Percentiles rank a stretch among this genome's conserved stretches.
These are phyloP conservation scores for Rhynchopsitta pachyrhyncha DNA, from an alignment of 2,113 vertebrate genomes.

Conservation along the genomic window DNA sequence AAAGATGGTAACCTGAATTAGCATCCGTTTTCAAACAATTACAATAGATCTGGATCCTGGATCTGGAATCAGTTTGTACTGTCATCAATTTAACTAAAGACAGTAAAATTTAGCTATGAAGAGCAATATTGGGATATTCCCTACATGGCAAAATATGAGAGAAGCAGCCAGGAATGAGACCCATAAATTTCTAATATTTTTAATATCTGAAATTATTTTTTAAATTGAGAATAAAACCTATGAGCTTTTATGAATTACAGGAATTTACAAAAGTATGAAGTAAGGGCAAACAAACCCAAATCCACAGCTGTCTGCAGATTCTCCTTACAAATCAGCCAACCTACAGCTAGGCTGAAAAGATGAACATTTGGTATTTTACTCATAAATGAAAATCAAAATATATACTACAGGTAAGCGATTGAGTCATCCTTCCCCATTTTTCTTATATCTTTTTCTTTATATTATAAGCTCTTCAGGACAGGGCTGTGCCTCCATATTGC, in stretches of 20 bases:
- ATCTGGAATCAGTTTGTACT: slow-evolving; percentile 5
- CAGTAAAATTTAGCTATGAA: slow-evolving; percentile 1
- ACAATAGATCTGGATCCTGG: not conserved
- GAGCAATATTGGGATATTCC: not conserved
- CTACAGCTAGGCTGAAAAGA: not conserved
- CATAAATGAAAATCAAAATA: not conserved
- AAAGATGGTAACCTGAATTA: not conserved
- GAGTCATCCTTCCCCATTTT: not conserved
- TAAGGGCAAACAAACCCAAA: not conserved
- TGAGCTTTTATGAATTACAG: not conserved
- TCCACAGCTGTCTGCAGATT: not conserved
- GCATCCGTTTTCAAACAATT: slow-evolving; percentile 21
- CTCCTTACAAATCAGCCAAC: not conserved
- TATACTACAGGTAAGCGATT: not conserved
- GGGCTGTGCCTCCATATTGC: not conserved
- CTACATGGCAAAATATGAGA: not conserved
- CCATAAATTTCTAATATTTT: not conserved
- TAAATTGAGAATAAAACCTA: not conserved
- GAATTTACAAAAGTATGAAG: not conserved
- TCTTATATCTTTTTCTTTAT: not conserved
- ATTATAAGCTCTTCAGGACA: not conserved
- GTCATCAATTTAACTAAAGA: not conserved
- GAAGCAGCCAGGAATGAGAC: not conserved
- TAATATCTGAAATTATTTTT: not conserved
- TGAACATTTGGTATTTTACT: not conserved